Base-by-base conservation (phyloP, 1,140 invertebrate genomes). In the Neelides sp. region DNA sequence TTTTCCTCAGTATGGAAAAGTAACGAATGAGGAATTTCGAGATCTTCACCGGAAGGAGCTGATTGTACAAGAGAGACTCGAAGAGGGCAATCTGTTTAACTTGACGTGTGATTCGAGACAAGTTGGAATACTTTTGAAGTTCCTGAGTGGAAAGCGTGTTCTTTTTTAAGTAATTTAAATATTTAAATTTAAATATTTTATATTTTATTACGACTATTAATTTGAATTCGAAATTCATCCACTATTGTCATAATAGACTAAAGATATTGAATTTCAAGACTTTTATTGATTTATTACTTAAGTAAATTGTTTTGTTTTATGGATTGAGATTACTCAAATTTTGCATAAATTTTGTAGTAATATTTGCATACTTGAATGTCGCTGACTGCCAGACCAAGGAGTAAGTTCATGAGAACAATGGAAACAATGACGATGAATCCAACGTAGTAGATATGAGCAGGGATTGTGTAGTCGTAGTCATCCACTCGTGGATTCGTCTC, bases 321-420 rank as follows among this genome's bases (percentile, higher is more conserved):
- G n/a, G n/a, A n/a, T n/a, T n/a, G n/a, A n/a, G n/a, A n/a, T n/a
- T n/a, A n/a, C n/a, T n/a, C n/a, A n/a, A n/a, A n/a, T 42, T 32
- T 27, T 51, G 41, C 8, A 51, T 51, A 45, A 32, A 8, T 32
- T 32, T n/a, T 32, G 28, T 32, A 32, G 7, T 32, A 8, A 32
- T 32, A 32, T 32, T 5, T 32, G n/a, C n/a, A 32, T 27, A 58
- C 78, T 57, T 84, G 80, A 42, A 85, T 85, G 64, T 85, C 82
- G 50, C 82, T 78, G 1, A 85, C 83, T 0, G 83, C 82, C 50
- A 85, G 82, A 58, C 82, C 83, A 12, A 86, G 78, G 0, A 86
- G 62, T 0, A 86, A 65, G 67, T 85, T 85, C 82, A 85, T 86
- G 20, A 86, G 64, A 7, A 85, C 81, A 13, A 86, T 82, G 3